Conservation (phyloP, 1,140 invertebrate genomes). For the Ceratoteleas bidentatus region DNA sequence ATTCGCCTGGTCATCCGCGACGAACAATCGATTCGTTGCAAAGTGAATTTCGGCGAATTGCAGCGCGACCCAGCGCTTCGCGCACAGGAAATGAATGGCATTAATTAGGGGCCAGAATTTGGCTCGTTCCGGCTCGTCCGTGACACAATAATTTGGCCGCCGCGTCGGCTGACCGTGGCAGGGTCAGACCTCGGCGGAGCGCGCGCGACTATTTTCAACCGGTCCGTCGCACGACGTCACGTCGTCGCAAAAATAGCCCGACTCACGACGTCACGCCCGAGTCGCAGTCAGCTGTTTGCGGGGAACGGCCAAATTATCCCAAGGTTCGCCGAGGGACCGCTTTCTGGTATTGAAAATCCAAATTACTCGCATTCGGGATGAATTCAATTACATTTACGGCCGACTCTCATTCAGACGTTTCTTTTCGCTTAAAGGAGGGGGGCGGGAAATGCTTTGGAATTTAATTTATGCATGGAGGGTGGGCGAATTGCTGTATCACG, state of each 20-base stretch:
- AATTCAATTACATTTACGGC: slow-evolving; percentile 57
- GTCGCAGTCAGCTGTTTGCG: slow-evolving; percentile 66
- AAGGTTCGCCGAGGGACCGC: slow-evolving; percentile 51
- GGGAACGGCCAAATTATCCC: slow-evolving; percentile 56
- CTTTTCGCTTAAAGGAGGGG: too few relatives aligned
- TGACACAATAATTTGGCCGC: slow-evolving; percentile 67
- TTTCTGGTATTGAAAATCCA: slow-evolving; percentile 40
- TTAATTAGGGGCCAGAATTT: slow-evolving; percentile 46
- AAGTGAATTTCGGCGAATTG: slow-evolving; percentile 23
- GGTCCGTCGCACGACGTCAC: slow-evolving; percentile 70
- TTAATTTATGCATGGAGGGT: too few relatives aligned
- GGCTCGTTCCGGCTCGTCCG: slow-evolving; percentile 31
- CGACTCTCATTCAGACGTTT: too few relatives aligned
- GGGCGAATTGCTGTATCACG: too few relatives aligned
- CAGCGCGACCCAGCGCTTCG: background rate
- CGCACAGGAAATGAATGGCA: slow-evolving; percentile 24
- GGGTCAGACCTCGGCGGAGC: slow-evolving; percentile 55
- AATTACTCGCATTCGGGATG: slow-evolving; percentile 33
- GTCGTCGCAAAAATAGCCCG: slow-evolving; percentile 68
- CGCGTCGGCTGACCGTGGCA: slow-evolving; percentile 55
- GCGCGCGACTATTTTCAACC: slow-evolving; percentile 70
- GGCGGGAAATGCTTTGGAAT: too few relatives aligned
- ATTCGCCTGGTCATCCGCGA: slow-evolving; percentile 7
- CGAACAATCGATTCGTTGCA: slow-evolving; percentile 12
- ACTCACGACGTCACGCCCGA: slow-evolving; percentile 70